Evolutionary conservation across 2,888 invertebrate genomes (phyloP).

Genomic region (Sinohyriopsis cumingii): DNA sequence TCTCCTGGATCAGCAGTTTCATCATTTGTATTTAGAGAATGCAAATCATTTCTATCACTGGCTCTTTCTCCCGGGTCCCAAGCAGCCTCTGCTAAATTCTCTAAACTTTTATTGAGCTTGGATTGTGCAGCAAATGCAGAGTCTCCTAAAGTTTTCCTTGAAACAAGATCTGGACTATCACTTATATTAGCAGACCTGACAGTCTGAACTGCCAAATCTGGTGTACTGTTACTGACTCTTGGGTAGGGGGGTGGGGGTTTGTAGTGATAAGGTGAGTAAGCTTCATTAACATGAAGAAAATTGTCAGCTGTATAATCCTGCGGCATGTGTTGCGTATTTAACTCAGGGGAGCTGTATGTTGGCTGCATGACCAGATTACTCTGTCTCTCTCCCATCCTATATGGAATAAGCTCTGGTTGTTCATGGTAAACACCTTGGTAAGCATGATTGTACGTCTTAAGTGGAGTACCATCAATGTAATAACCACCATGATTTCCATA

Average conservation of each 20-base stretch:
- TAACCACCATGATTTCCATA: conserved; percentile 43
- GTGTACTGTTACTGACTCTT: conserved; percentile 83
- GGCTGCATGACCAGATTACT: conserved; percentile 66
- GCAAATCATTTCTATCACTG: conserved; percentile 23
- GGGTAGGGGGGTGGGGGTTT: conserved; percentile 89
- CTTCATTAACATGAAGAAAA: conserved; percentile 64
- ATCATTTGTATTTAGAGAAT: conserved; percentile 6
- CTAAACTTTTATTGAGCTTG: conserved; percentile 50
- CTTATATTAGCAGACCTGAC: conserved; percentile 33
- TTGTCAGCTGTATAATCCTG: conserved; percentile 52
- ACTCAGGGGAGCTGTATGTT: conserved; percentile 71
- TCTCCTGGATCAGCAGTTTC: conserved; percentile 25
- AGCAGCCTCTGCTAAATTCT: conserved; percentile 48
- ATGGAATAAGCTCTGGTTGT: conserved; percentile 44
- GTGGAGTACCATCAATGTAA: conserved; percentile 54
- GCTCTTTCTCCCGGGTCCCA: conserved; percentile 22
- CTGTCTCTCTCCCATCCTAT: conserved; percentile 49
- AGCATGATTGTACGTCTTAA: conserved; percentile 40
- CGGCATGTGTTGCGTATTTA: conserved; percentile 60
- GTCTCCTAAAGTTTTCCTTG: conserved; percentile 75
- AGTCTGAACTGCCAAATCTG: conserved; percentile 80
- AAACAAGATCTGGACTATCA: conserved; percentile 73
- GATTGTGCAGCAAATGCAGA: conserved; percentile 46
- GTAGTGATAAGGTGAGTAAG: conserved; percentile 79
- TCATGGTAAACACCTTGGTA: conserved; percentile 24